Evolutionary conservation across 2,113 vertebrate genomes (phyloP).

Genomic region (Malurus cyaneus): DNA sequence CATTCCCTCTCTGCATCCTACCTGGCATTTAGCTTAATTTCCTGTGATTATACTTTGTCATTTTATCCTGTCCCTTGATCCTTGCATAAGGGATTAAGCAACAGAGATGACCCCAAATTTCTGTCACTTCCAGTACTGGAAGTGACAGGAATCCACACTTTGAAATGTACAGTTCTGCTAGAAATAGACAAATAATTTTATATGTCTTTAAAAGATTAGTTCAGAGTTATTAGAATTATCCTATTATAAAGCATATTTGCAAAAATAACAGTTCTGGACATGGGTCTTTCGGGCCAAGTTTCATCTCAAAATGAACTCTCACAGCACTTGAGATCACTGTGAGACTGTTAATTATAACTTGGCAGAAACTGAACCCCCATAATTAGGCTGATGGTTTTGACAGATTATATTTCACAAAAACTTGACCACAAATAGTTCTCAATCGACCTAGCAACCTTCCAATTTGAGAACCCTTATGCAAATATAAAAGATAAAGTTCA

Average conservation of each 20-base stretch:
- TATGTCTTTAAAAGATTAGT: background rate
- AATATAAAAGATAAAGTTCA: background rate
- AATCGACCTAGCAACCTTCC: background rate
- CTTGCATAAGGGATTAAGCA: background rate
- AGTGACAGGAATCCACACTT: background rate
- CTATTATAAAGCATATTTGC: background rate
- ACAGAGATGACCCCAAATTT: background rate
- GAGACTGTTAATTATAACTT: background rate
- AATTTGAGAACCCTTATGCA: background rate
- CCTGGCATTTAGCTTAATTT: background rate
- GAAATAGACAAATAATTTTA: background rate
- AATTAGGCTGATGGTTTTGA: conserved; percentile 1
- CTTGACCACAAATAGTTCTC: background rate
- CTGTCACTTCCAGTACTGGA: background rate
- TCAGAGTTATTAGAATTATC: background rate
- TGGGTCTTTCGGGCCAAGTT: conserved; percentile 1
- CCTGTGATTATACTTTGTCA: background rate
- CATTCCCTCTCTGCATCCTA: background rate
- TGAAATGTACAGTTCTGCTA: background rate
- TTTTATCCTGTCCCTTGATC: background rate
- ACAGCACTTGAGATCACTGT: background rate
- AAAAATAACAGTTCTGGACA: background rate
- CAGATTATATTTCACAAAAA: background rate
- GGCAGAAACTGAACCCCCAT: background rate
- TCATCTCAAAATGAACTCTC: conserved; percentile 21